A percentile compares a stretch with the other conserved stretches of the same genome.
Conservation (phyloP, 2,113 vertebrate species). For the Vanacampus margaritifer region DNA sequence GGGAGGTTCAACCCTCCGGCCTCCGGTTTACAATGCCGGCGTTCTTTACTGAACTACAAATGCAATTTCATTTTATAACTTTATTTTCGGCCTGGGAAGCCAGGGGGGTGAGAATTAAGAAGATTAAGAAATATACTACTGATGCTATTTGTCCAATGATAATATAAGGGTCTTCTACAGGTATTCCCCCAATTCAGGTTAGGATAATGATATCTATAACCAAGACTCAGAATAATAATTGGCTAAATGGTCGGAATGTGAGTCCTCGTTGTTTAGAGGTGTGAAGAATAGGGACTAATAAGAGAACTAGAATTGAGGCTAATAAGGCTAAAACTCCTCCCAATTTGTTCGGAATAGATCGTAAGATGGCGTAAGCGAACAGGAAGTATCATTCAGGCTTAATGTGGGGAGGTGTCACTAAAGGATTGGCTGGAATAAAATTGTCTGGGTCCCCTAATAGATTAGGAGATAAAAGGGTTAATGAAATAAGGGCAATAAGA, state of each 20-base stretch:
- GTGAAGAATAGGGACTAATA: background rate
- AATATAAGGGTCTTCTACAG: constrained; percentile 15
- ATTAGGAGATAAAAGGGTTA: too few species aligned
- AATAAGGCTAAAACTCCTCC: constrained; percentile 22
- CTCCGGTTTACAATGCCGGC: too few species aligned
- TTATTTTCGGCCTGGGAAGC: too few species aligned
- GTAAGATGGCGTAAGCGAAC: too few species aligned
- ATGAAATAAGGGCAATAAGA: too few species aligned
- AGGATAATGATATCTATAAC: background rate
- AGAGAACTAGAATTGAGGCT: background rate
- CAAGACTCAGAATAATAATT: constrained; percentile 23
- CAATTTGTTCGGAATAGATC: constrained; percentile 24
- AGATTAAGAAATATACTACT: constrained; percentile 10
- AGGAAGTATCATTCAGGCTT: constrained; percentile 5
- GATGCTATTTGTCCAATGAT: constrained; percentile 17
- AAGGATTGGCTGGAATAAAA: background rate
- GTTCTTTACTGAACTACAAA: too few species aligned
- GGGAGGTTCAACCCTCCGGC: too few species aligned
- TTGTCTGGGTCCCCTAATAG: background rate
- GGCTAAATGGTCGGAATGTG: constrained; percentile 4
- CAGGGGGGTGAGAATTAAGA: constrained; percentile 5
- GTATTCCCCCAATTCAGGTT: constrained; percentile 20
- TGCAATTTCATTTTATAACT: too few species aligned
- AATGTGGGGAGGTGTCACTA: background rate
- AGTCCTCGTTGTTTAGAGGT: constrained; percentile 24